phyloP scores from a whole-genome alignment of 2,888 invertebrate species.

The Crocallis elinguaria region DNA sequence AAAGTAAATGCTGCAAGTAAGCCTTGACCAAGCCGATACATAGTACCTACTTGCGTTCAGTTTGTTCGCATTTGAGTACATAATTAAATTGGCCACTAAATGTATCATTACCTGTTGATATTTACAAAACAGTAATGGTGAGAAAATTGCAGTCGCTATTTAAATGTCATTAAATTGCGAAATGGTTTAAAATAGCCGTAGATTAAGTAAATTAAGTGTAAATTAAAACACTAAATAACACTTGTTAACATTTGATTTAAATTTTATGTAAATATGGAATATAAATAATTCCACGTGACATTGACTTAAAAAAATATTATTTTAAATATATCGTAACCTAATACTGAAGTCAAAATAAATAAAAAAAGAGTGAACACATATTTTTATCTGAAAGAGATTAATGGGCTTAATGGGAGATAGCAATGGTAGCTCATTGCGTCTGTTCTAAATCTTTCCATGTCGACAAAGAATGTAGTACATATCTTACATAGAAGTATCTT shows the following conservation, averaged over 20 bases:
- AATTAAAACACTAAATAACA: slow-evolving; percentile 22
- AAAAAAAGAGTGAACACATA: no score
- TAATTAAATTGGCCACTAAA: slow-evolving; percentile 18
- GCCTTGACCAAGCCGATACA: slow-evolving; percentile 45
- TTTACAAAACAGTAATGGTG: slow-evolving; percentile 16
- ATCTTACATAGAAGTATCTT: no score
- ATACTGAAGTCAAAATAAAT: no score
- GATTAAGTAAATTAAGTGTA: slow-evolving; percentile 3
- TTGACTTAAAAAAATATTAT: no score
- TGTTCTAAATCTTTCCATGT: no score
- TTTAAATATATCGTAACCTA: no score
- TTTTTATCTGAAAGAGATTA: no score
- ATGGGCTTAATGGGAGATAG: no score
- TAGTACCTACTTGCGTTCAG: slow-evolving; percentile 9
- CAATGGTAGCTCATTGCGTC: no score
- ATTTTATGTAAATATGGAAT: no score
- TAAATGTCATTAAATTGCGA: slow-evolving; percentile 20
- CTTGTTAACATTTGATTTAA: slow-evolving; percentile 21
- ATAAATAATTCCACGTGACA: no score
- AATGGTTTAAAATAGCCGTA: slow-evolving; percentile 6
- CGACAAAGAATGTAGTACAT: no score
- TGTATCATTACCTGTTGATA: slow-evolving; percentile 28
- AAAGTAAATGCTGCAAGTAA: slow-evolving; percentile 46
- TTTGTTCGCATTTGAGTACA: slow-evolving; percentile 9
- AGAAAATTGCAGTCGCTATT: slow-evolving; percentile 18